Base-by-base conservation (phyloP, 1,140 invertebrate genomes). In the Zeugodacus cucurbitae region DNA sequence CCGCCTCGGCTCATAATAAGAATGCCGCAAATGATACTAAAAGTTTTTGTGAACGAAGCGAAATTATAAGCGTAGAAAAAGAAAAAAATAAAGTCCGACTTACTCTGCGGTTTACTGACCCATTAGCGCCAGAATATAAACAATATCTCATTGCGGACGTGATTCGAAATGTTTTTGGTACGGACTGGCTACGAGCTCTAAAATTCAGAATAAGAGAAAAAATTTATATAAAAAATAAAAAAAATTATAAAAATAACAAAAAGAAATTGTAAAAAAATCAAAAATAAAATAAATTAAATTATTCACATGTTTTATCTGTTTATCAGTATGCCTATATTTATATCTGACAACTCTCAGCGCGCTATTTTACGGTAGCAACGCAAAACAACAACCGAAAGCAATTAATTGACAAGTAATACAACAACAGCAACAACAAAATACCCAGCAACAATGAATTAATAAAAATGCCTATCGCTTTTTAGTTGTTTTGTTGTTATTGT, bases 81-180 rank as follows among this genome's bases (percentile, higher is more conserved):
- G 37, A 20, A 44, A 44, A 8, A 22, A 59, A 78, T 8, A 26
- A 78, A 44, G 8, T 48, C 8, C 26, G 20, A 48, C 4, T 82
- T 54, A 20, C 3, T 17, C 5, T 48, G 41, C 74, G 74, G 74
- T 82, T 82, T 82, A 82, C 74, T 82, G 74, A 82, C 74, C 74
- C 41, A 82, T 82, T 82, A 48, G n/a, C 7, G n/a, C 37, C 22
- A 82, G n/a, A 82, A 82, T 82, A 82, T 82, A 82, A 82, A 82
- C 74, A 82, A 82, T 82, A 74, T 32, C 67, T 32, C 67, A 37
- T 37, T 37, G 74, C 41, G 74, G 8, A 82, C 74, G 74, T 82
- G 74, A 17, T 37, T 0, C n/a, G 41, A 48, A 82, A 48, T n/a
- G n/a, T 74, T 22, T 74, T 41, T 48, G 74, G 74, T 48, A 41